phyloP scores from a whole-genome alignment of 2,888 invertebrate genomes.

The Priocnemis perturbator region DNA sequence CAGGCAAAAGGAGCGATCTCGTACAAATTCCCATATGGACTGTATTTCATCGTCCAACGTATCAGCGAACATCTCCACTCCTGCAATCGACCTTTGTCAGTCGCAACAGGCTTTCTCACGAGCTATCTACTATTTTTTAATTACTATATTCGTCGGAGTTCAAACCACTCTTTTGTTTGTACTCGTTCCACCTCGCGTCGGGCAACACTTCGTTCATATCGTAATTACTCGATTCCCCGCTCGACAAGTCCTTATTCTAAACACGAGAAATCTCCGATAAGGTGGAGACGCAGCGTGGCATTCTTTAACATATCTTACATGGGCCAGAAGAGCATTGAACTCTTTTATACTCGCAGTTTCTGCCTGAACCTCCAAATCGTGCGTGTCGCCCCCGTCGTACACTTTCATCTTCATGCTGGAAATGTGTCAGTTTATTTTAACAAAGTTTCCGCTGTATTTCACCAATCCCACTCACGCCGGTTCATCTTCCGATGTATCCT shows the following conservation, averaged over 20 bases:
- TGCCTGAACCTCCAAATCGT: neutral
- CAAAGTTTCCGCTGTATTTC: neutral
- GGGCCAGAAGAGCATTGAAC: slow-evolving; percentile 42
- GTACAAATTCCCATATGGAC: accelerated
- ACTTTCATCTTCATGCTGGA: no score
- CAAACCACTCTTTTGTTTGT: slow-evolving; percentile 44
- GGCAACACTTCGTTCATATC: slow-evolving; percentile 57
- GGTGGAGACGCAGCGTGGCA: no score
- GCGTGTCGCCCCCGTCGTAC: neutral
- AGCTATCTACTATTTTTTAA: slow-evolving; percentile 10
- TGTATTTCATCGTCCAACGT: accelerated
- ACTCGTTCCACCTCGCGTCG: slow-evolving; percentile 61
- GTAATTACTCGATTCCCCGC: slow-evolving; percentile 39
- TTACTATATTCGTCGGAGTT: slow-evolving; percentile 21
- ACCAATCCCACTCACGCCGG: neutral
- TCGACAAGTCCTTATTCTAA: neutral
- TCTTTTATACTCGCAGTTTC: slow-evolving; percentile 51
- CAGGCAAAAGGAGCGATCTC: no score
- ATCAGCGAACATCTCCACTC: accelerated
- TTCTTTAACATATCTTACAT: neutral
- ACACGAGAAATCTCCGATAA: neutral
- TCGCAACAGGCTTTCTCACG: neutral
- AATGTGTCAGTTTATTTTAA: no score
- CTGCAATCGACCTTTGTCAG: slow-evolving; percentile 19
- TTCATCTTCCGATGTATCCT: slow-evolving; percentile 6